Evolutionary conservation across 2,113 vertebrate genomes (phyloP), one percentile per base, ranked within the genome.

Genomic region (Megalops atlanticus): DNA sequence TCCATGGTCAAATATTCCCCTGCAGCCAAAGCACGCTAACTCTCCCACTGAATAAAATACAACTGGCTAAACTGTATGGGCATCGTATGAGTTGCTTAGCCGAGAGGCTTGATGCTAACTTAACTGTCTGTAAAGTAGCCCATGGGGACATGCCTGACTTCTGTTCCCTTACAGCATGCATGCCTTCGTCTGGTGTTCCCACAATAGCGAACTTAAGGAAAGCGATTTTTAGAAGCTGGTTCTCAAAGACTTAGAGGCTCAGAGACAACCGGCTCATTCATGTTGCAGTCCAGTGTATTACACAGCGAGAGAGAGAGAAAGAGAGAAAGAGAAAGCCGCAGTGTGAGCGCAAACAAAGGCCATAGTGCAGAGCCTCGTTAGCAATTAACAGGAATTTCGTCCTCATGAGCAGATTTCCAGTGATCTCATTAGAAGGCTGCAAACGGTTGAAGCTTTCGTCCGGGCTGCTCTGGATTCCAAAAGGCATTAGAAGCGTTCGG

Each of bases 321-420:
- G 86, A 64, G 16, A n/a, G n/a, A 2, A 16, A 91, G 90, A 92
- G 86, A 89, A 83, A 81, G 47, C 84, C 84, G 85, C 88, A 91
- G 82, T 91, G 84, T 85, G 39, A 71, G 78, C 16, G 76, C 40
- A 80, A 77, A 91, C 90, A 92, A 93, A 93, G 87, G 77, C 74
- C 82, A 79, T 87, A 86, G 87, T 86, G 87, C 89, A 80, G 43
- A 83, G 79, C 85, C 88, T 88, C 58, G 79, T 81, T 89, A 89
- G 89, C 91, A 92, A 94, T 92, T 92, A 93, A 88, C 87, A 91
- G 85, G 91, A 92, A 91, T 91, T 89, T 88, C 69, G 49, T 83
- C 85, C 88, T 89, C 69, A 82, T 90, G 86, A 91, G 88, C 89
- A 82, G 87, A 88, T 91, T 91, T 91, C 81, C 88, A 88, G 78